A percentile compares a stretch with the other conserved stretches of the same genome.
Conservation (phyloP, 1,140 invertebrate species). For the Drosophila simulans region DNA sequence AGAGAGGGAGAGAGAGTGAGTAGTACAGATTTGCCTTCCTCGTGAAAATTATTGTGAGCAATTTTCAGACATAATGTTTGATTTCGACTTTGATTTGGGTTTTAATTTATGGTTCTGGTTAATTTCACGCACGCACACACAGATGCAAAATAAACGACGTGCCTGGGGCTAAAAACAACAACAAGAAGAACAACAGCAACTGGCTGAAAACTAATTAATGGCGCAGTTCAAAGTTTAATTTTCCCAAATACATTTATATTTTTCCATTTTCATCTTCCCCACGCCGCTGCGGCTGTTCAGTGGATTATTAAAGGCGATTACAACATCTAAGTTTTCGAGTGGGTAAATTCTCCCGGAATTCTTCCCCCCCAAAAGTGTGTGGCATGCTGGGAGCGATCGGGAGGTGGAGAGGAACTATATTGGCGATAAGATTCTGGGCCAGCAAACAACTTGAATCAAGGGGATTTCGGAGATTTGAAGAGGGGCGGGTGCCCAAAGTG, state of each 20-base stretch:
- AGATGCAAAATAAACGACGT: conserved; percentile 22
- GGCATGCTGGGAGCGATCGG: conserved; percentile 48
- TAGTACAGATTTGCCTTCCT: conserved; percentile 53
- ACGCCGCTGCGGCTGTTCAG: conserved; percentile 33
- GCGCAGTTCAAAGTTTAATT: conserved; percentile 83
- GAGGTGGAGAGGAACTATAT: conserved; percentile 11
- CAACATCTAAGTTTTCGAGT: conserved; percentile 68
- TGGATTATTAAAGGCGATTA: conserved; percentile 73
- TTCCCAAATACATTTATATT: conserved; percentile 54
- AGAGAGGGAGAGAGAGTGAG: not conserved
- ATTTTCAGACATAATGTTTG: conserved; percentile 30
- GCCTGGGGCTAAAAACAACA: conserved; percentile 15
- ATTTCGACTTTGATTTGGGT: conserved; percentile 18
- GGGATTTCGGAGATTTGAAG: conserved; percentile 8
- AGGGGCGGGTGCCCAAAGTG: conserved; percentile 26
- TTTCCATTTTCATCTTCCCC: conserved; percentile 26
- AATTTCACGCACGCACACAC: conserved; percentile 52
- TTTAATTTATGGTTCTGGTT: conserved; percentile 49
- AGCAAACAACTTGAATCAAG: conserved; percentile 35
- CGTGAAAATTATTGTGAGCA: conserved; percentile 63
- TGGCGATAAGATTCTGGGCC: conserved; percentile 54
- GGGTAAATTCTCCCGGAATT: conserved; percentile 17
- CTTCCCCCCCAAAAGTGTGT: conserved; percentile 31
- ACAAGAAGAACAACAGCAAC: conserved; percentile 10
- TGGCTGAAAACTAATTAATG: conserved; percentile 70